Evolutionary conservation across 2,888 invertebrate genomes (phyloP), one percentile per base, ranked within the genome.

Genomic region (Plagiodera versicolora): DNA sequence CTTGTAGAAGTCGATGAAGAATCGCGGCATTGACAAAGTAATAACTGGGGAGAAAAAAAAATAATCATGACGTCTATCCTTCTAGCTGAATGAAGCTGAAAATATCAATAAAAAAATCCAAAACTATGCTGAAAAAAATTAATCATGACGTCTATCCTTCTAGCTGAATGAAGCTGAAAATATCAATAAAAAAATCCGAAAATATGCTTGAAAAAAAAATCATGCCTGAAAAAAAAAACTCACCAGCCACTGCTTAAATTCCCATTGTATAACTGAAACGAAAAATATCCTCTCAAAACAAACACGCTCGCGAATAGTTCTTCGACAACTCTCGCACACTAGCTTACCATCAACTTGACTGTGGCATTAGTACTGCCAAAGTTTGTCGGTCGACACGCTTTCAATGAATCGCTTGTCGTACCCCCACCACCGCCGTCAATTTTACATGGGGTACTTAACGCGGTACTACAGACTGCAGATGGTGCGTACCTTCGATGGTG

Each of bases 361-460:
- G 39, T 14, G 39, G 39, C 14, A 14, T 3, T 39, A 14, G 39
- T 39, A 58, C 69, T 65, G 69, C 68, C 71, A 68, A 63, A 67
- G 39, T 69, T 69, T 68, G 68, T 66, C 68, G 65, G 61, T 66
- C 68, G 68, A 69, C 69, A 64, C 61, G 70, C 69, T 70, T 71
- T 72, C 72, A 73, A 70, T 74, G 71, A 72, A 74, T 70, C 67
- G 54, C 39, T 39, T n/a, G 28, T 30, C 30, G 39, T 59, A 18
- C 59, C 59, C 70, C 70, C 67, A 61, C 59, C 70, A 68, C 67
- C 50, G 48, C 19, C 32, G 58, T 39, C 32, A 14, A 49, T 55
- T 55, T 56, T 54, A 56, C 60, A 56, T 55, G 46, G 55, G 57
- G 59, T 61, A 58, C 60, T 59, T 65, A 65, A 47, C 61, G 65